Base-by-base conservation (phyloP, 2,797 vertebrate genomes). In the Anableps anableps region DNA sequence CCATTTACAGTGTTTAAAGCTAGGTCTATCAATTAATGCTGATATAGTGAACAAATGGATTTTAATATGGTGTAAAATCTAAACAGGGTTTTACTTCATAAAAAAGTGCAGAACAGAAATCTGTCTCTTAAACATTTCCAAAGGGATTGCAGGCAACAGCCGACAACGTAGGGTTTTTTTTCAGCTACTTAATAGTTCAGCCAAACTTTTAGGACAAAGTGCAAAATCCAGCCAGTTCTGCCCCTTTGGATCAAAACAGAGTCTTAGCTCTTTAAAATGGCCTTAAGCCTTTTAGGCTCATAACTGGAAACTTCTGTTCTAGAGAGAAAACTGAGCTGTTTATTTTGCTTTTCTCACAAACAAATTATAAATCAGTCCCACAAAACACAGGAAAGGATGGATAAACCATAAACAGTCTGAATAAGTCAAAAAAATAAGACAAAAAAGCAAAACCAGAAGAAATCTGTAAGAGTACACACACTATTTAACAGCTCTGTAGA, bases 151-250 rank as follows among this genome's bases (percentile, higher is more conserved):
- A 14, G 38, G 45, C 72, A 81, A 31, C n/a, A 26, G 31, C 29
- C 43, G 45, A 55, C 45, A 23, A 74, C 26, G n/a, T n/a, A 80
- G 26, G 10, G n/a, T 45, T 72, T 72, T 78, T 34, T 74, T 47
- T 80, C 73, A 41, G 31, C 19, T 71, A 13, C 58, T 45, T 23
- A 74, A 53, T 14, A 74, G 8, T n/a, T 73, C 66, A 78, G 21
- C 77, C 34, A 64, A 74, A 82, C 31, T 66, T 74, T 80, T 58
- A 64, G 45, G 41, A 31, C 51, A 76, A 26, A 76, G 83, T 84
- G 76, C 48, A 74, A 78, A 83, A 79, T 34, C 55, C 23, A 84
- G 72, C 48, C 26, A 29, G 62, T 36, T 85, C 75, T 21, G 19
- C n/a, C 26, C 53, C 14, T 34, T 53, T 43, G 68, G 31, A 58